Evolutionary conservation across 2,113 vertebrate genomes (phyloP), one percentile per base, ranked within the genome.

Genomic region (Aegithalos caudatus): DNA sequence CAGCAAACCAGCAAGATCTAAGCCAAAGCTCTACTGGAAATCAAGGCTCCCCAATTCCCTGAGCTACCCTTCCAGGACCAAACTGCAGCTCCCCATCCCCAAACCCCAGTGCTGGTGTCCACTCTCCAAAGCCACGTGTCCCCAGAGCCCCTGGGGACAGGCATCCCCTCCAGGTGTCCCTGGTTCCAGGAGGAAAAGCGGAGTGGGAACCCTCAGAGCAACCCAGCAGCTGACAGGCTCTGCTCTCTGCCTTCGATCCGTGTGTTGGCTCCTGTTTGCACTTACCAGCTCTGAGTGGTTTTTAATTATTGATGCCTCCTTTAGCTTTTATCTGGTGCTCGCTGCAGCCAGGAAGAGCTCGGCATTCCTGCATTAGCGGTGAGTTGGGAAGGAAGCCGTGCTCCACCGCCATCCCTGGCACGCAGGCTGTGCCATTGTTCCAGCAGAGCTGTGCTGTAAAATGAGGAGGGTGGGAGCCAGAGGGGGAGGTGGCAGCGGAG

Each of bases 281-380:
- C 97, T 97, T 88, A 86, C 72, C 20, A 38, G 86, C 88, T 93
- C 92, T 95, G 92, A 96, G 97, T 92, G 95, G 93, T 51, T 81
- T 96, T 97, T 92, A 97, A 97, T 97, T 97, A 97, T 97, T 97
- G 97, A 97, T 97, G 95, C 87, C 88, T 95, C 96, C 90, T 78
- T 95, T 87, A 96, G 96, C 96, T 96, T 93, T 96, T 94, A 91
- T 95, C 93, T 91, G 17, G 20, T 24, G 51, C 67, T 65, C 6
- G 1, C 50, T 42, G 90, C 95, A 84, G 94, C 87, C 94, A 58
- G 89, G 93, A 72, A 95, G 93, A 88, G 86, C 92, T 89, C 14
- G 17, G 79, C 9, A 40, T 74, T 88, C 79, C 89, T 96, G 95
- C 96, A 95, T 97, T 95, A 97, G 92, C 88, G 81, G 96, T 54